Base-by-base conservation (phyloP, 2,888 invertebrate species). In the Agrochola litura region DNA sequence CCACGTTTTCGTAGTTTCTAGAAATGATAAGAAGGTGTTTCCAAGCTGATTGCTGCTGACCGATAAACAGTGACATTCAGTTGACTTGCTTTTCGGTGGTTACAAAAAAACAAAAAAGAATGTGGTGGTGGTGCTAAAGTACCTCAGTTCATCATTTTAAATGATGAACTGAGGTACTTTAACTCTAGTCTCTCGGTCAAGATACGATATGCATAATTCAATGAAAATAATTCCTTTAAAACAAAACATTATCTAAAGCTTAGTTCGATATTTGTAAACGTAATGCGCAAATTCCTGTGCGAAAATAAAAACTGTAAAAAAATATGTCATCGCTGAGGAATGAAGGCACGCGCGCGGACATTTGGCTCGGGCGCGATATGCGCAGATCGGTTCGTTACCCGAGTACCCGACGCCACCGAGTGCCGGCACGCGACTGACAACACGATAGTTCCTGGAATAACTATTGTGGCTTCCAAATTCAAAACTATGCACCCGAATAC, bases 281-380 rank as follows among this genome's bases (percentile, higher is more conserved):
- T 63, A 65, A 71, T 43, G 54, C 73, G 49, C 61, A 76, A 77
- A 86, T 86, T 77, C 77, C 56, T 37, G 46, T 54, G 70, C 71
- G 30, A 76, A 82, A 84, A 84, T 78, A 84, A 79, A 81, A 68
- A 65, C 49, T 78, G 56, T 64, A 79, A 80, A 81, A 54, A 79
- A 81, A 75, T 67, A 76, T 86, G 79, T 87, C 78, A 81, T 87
- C 81, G 69, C 60, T 85, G 73, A 82, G 76, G 70, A 83, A 88
- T 83, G 80, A 78, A 71, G 66, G 74, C 77, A 75, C 69, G 81
- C 76, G 78, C 73, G 76, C 41, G 61, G 37, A 58, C 30, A 75
- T 77, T 89, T 89, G 89, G 87, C 85, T 87, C 83, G 73, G 52
- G 75, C 25, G 82, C 81, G 82, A 88, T 69, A 67, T 81, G 85